Evolutionary conservation across 2,888 invertebrate genomes (phyloP).

Genomic region (Herminia tarsipennalis): DNA sequence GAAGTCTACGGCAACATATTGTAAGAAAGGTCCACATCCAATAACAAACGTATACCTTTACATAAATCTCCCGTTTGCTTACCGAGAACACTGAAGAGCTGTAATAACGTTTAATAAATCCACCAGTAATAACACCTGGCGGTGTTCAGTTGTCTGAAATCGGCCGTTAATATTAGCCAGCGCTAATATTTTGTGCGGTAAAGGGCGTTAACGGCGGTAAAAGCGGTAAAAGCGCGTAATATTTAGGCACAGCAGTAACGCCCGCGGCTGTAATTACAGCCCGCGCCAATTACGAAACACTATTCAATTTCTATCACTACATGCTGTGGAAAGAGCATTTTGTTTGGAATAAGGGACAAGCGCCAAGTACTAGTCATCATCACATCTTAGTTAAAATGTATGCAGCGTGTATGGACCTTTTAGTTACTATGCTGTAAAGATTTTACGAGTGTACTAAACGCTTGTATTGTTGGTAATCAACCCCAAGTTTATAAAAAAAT

Average conservation of each 20-base stretch:
- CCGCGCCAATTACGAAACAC: conserved; percentile 43
- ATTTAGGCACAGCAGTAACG: conserved; percentile 12
- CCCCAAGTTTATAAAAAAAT: no score
- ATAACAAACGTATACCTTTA: background rate
- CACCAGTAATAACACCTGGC: conserved; percentile 5
- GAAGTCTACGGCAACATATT: no score
- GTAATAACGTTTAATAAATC: conserved; percentile 10
- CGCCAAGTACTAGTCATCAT: conserved; percentile 1
- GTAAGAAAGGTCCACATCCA: no score
- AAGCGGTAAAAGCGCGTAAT: conserved; percentile 7
- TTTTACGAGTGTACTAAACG: no score
- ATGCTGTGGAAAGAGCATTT: conserved; percentile 20
- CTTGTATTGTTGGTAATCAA: no score
- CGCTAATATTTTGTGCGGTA: conserved; percentile 4
- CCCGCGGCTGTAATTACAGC: conserved; percentile 38
- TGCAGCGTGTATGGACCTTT: no score
- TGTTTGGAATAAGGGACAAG: conserved; percentile 4
- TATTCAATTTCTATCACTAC: conserved; percentile 45
- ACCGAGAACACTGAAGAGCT: background rate
- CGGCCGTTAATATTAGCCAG: conserved; percentile 16
- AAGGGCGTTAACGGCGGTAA: background rate
- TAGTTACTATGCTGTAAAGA: no score
- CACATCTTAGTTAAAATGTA: no score
- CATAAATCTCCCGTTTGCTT: background rate
- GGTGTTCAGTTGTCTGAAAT: background rate